phyloP scores from a whole-genome alignment of 2,797 vertebrate species.

The Rhabdophis nuchalis region DNA sequence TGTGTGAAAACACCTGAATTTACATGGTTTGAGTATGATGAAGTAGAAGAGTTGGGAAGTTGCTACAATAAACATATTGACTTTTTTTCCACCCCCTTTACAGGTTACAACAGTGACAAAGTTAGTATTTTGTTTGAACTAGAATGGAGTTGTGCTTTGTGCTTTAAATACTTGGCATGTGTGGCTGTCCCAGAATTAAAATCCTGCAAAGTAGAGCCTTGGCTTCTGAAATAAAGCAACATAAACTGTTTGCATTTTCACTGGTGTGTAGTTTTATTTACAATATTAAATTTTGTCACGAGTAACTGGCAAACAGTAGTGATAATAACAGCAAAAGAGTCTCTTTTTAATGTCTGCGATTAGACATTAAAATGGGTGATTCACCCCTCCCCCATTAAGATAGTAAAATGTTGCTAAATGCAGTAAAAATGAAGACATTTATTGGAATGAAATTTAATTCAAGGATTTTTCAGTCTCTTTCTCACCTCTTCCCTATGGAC shows the following conservation, averaged over 20 bases:
- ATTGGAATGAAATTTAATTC: background rate
- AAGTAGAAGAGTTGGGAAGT: background rate
- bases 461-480: background rate
- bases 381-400: background rate
- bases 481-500: background rate
- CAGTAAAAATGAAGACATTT: background rate
- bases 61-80: slow-evolving; percentile 56
- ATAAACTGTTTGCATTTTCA: slow-evolving; percentile 58
- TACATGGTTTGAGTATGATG: slow-evolving; percentile 37
- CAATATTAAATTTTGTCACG: slow-evolving; percentile 23
- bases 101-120: slow-evolving; percentile 82
- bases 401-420: background rate
- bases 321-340: background rate
- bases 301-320: background rate
- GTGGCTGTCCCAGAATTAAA: slow-evolving; percentile 63
- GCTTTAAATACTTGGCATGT: slow-evolving; percentile 71
- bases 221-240: slow-evolving; percentile 48
- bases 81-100: slow-evolving; percentile 68
- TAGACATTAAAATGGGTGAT: background rate
- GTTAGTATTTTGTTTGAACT: slow-evolving; percentile 81
- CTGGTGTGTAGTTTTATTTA: slow-evolving; percentile 51
- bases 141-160: slow-evolving; percentile 66
- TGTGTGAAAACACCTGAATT: slow-evolving; percentile 13
- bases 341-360: slow-evolving; percentile 5
- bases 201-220: slow-evolving; percentile 67